Conservation (phyloP, 2,797 vertebrate genomes). For the Nannoperca obscura region DNA sequence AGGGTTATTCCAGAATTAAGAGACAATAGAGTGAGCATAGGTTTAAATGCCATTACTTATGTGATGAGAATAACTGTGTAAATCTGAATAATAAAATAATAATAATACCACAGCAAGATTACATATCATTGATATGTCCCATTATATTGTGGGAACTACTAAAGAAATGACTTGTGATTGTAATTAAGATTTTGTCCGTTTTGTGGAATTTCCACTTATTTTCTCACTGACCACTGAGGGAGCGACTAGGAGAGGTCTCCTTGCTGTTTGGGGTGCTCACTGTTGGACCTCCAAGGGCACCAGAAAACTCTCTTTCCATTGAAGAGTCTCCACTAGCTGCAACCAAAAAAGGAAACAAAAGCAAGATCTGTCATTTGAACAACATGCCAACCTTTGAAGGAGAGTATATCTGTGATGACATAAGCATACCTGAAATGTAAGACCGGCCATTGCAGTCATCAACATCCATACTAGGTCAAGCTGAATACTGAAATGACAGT, state of each 20-base stretch:
- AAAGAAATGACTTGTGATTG: neutral
- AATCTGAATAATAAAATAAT: constrained; percentile 7
- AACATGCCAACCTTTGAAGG: neutral
- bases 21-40: neutral
- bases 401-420: constrained; percentile 18
- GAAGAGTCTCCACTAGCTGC: constrained; percentile 95
- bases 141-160: neutral
- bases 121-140: neutral
- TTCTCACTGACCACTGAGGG: constrained; percentile 91
- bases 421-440: constrained; percentile 90
- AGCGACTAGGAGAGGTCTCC: constrained; percentile 94
- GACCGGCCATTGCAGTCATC: constrained; percentile 96
- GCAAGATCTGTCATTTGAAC: neutral
- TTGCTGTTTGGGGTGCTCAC: constrained; percentile 98
- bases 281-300: constrained; percentile 90
- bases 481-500: constrained; percentile 81
- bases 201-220: neutral
- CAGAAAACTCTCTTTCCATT: constrained; percentile 97
- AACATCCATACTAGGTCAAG: constrained; percentile 92
- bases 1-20: neutral
- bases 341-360: constrained; percentile 54
- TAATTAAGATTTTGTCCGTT: neutral
- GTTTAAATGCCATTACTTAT: neutral
- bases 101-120: neutral
- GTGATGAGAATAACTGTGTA: neutral